Conservation (phyloP, 2,888 invertebrate genomes). For the Arctia plantaginis region DNA sequence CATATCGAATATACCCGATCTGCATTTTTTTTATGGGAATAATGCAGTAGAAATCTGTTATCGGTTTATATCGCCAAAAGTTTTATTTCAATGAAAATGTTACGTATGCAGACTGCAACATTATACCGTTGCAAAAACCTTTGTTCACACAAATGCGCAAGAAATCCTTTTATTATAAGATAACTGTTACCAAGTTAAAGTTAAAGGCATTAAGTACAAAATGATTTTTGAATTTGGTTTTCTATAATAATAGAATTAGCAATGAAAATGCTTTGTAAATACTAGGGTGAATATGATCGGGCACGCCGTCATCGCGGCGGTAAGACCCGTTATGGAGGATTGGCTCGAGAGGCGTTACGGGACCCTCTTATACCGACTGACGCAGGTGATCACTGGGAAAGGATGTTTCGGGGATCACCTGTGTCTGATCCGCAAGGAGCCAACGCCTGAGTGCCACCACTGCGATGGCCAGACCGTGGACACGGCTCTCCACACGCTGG, state of each 20-base stretch:
- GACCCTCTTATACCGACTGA: too few species aligned
- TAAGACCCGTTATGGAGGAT: too few species aligned
- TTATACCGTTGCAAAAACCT: conserved; percentile 26
- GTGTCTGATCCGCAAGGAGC: too few species aligned
- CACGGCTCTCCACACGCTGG: too few species aligned
- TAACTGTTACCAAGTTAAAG: conserved; percentile 33
- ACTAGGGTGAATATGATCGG: too few species aligned
- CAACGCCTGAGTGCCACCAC: too few species aligned
- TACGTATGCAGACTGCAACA: conserved; percentile 14
- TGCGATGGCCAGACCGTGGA: too few species aligned
- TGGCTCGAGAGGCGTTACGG: too few species aligned
- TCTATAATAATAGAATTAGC: too few species aligned
- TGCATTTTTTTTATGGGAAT: not conserved
- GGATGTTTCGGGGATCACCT: too few species aligned
- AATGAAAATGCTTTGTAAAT: not conserved
- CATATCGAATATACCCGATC: not conserved
- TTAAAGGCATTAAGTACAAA: conserved; percentile 26
- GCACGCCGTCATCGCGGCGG: too few species aligned
- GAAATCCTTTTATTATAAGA: conserved; percentile 29
- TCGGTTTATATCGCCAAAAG: conserved; percentile 15
- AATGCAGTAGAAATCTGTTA: conserved; percentile 13
- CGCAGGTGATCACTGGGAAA: too few species aligned
- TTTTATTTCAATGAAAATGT: conserved; percentile 20
- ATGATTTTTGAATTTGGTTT: not conserved
- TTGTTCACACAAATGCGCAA: conserved; percentile 29